A percentile compares a stretch with the other conserved stretches of the same genome.
phyloP scores from a whole-genome alignment of 2,797 vertebrate genomes.

The Chelon auratus region DNA sequence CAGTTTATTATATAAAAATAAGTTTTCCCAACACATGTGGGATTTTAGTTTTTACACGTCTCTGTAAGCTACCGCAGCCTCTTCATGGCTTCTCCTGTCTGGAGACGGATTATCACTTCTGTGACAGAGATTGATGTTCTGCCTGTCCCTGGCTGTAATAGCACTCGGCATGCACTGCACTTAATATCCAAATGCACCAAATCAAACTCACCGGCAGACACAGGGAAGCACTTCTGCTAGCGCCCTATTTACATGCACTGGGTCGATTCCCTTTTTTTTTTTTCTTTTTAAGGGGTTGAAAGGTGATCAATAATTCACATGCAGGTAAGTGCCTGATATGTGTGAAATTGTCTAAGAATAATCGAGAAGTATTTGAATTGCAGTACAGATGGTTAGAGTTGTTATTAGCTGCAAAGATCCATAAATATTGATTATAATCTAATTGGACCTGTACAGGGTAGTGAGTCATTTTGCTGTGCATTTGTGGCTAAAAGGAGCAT shows the following conservation, averaged over 20 bases:
- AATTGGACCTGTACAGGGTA: constrained; percentile 46
- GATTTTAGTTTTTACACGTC: constrained; percentile 49
- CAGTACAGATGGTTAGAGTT: constrained; percentile 34
- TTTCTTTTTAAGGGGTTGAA: constrained; percentile 40
- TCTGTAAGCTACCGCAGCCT: constrained; percentile 32
- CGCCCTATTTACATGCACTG: constrained; percentile 70
- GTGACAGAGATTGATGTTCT: constrained; percentile 78
- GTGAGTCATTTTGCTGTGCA: constrained; percentile 24
- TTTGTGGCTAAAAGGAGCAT: constrained; percentile 30
- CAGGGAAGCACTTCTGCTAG: constrained; percentile 48
- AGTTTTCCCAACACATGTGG: constrained; percentile 45
- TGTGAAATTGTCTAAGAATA: constrained; percentile 64
- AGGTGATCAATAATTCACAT: constrained; percentile 74
- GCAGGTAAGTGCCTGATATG: constrained; percentile 60
- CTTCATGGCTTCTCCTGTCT: constrained; percentile 50
- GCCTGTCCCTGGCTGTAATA: constrained; percentile 63
- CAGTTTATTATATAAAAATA: constrained; percentile 46
- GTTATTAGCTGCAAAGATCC: constrained; percentile 55
- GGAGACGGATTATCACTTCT: constrained; percentile 63
- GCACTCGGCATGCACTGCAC: constrained; percentile 73
- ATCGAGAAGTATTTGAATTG: constrained; percentile 56
- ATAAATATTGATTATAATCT: constrained; percentile 50
- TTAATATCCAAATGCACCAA: constrained; percentile 79
- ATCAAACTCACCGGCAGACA: constrained; percentile 66
- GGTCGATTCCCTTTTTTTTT: constrained; percentile 49